Evolutionary conservation across 2,113 vertebrate genomes (phyloP).

Genomic region (Zosterops borbonicus): DNA sequence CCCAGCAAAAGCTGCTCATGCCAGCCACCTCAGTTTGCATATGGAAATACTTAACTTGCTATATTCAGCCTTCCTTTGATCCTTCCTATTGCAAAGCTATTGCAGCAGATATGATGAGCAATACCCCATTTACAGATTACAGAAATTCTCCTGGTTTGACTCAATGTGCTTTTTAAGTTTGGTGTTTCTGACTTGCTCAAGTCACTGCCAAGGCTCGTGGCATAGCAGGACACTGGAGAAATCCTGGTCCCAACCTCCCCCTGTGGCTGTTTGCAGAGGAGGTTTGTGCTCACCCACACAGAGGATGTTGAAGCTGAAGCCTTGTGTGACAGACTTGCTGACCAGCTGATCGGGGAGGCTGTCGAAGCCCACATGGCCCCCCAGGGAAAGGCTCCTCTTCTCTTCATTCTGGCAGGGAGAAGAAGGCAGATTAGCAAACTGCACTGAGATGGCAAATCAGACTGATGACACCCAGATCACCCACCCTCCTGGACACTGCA

Average conservation of each 20-base stretch:
- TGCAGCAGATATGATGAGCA: background rate
- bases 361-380: conserved; percentile 97
- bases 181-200: background rate
- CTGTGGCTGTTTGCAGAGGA: background rate
- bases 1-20: background rate
- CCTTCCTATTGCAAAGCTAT: background rate
- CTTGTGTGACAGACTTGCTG: conserved; percentile 97
- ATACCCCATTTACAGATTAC: background rate
- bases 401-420: conserved; percentile 83
- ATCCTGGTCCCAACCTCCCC: background rate
- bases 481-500: background rate
- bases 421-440: background rate
- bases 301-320: conserved; percentile 99
- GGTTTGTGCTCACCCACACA: conserved; percentile 88
- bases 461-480: background rate
- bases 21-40: background rate
- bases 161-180: background rate
- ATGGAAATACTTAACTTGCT: background rate
- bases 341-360: conserved; percentile 97
- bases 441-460: background rate
- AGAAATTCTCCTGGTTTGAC: background rate
- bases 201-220: background rate
- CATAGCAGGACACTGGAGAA: background rate
- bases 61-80: background rate
- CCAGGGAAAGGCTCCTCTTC: conserved; percentile 87